Base-by-base conservation (phyloP, 2,888 invertebrate genomes). In the Metopia argyrocephala region DNA sequence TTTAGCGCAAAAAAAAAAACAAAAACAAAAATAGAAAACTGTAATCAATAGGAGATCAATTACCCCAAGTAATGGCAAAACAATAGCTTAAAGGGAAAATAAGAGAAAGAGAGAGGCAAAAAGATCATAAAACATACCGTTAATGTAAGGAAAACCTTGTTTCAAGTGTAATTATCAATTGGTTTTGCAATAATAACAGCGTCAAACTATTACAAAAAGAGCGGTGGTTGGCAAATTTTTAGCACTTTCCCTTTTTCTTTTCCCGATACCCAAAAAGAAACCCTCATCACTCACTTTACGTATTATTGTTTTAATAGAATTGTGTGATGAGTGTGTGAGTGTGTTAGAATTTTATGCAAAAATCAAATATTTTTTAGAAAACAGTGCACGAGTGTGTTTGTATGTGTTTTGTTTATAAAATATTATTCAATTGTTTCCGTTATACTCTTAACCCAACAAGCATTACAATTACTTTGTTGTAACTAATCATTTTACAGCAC, bases 31-130 rank as follows among this genome's bases (percentile, higher is more conserved):
- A n/a, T n/a, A n/a, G n/a, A n/a, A n/a, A 76, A 20, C 56, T 50
- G 56, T 78, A 78, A 78, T 81, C 81, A 81, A 81, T 81, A 81
- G 70, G 74, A 75, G 78, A 81, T 81, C 81, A 81, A 81, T 81
- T 81, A 78, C 76, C 57, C 48, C 27, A 48, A 56, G 70, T 45
- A 68, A 62, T 21, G 25, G 21, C 54, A 54, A 62, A 66, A 69
- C 59, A 64, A 54, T 76, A 52, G 59, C 38, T 45, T 27, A 56
- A 15, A 31, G 27, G 50, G 45, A 25, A 27, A 23, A 57, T n/a
- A 21, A 1, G 1, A 23, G 50, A 52, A 2, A 31, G 18, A 50
- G 57, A 59, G n/a, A 66, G 52, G 18, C n/a, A 5, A 48, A 48
- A 5, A 48, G 48, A 38, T 15, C 3, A 38, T 38, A 38, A 38